Base-by-base conservation (phyloP, 2,888 invertebrate species). In the Acronicta psi region DNA sequence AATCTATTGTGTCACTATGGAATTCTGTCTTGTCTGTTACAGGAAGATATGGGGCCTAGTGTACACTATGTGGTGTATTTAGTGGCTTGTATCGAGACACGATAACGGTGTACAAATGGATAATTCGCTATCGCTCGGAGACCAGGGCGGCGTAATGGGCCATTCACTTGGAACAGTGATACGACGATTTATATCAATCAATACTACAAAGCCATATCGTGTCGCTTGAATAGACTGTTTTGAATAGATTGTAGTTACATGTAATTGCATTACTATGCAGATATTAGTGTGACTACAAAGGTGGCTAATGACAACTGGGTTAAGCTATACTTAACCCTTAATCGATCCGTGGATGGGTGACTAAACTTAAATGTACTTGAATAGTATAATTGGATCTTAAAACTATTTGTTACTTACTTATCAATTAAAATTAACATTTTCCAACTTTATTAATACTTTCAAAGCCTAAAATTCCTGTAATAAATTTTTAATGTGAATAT, bases 51-150 rank as follows among this genome's bases (percentile, higher is more conserved):
- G 38, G 23, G 7, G 18, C 17, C 16, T n/a, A 50, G 25, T 29
- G 6, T 8, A 51, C 40, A 17, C 37, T 37, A 34, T 43, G 17
- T 18, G 34, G 20, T 43, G 34, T 55, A 49, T 71, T 60, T 66
- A 58, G 66, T 53, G 31, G 25, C 41, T 45, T 49, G 44, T 52
- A 45, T 17, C 31, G 14, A 57, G 14, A 31, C 29, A 41, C 59
- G 50, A 60, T 67, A 69, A 46, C 54, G 31, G 42, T 17, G 51
- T 44, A 44, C 60, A 72, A 67, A 72, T 47, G 52, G 31, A 67
- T 72, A 57, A 72, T 72, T 69, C 59, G 72, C 51, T 71, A 69
- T 69, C 58, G 49, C 44, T 42, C 46, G 17, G 55, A 64, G 70
- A 64, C 69, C 57, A 45, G 49, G 31, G 37, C 53, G 36, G 46